These are phyloP conservation scores for Drosophila cracens DNA, from an alignment of 2,888 invertebrate genomes.

Conservation along the genomic window DNA sequence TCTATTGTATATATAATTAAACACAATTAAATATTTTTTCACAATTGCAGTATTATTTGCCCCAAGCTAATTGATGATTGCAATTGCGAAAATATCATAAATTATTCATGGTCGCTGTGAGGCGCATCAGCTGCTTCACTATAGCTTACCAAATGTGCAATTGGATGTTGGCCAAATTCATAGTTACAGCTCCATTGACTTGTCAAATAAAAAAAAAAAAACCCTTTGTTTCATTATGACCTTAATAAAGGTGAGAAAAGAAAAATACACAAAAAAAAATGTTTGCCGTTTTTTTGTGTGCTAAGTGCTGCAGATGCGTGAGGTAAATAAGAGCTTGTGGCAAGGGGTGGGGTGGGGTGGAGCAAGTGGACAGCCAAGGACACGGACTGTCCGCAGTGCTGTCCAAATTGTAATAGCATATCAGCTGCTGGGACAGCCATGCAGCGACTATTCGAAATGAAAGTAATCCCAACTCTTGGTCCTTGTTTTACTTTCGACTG, in stretches of 20 bases:
- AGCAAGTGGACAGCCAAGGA: conserved; percentile 34
- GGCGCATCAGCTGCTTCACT: conserved; percentile 9
- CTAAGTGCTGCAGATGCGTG: conserved; percentile 69
- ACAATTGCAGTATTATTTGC: background rate
- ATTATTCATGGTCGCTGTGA: background rate
- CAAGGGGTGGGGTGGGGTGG: background rate
- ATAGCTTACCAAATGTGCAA: conserved; percentile 39
- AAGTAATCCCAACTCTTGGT: conserved; percentile 35
- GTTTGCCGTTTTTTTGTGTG: conserved; percentile 21
- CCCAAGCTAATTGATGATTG: background rate
- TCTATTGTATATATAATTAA: no score
- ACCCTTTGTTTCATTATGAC: conserved; percentile 34
- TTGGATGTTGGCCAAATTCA: conserved; percentile 46
- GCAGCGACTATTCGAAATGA: conserved; percentile 30
- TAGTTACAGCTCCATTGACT: background rate
- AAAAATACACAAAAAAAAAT: background rate
- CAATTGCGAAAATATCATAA: background rate
- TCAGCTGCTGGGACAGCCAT: conserved; percentile 67
- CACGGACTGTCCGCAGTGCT: conserved; percentile 70
- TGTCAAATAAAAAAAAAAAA: background rate
- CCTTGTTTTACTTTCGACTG: conserved; percentile 20
- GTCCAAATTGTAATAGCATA: conserved; percentile 73
- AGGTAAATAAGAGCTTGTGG: conserved; percentile 1
- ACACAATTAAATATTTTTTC: background rate
- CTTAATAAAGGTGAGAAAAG: conserved; percentile 20